phyloP scores from a whole-genome alignment of 2,113 vertebrate species.

The Xiphias gladius region DNA sequence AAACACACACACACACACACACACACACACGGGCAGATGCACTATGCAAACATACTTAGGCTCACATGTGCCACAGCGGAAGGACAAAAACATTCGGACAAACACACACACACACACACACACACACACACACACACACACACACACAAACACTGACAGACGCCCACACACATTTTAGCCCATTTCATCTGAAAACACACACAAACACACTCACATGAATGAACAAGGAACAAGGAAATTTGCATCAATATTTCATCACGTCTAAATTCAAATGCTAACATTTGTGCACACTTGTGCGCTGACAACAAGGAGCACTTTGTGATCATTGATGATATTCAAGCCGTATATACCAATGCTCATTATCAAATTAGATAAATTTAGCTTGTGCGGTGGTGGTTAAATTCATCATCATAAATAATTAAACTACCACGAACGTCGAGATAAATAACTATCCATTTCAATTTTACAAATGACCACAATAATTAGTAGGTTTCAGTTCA shows the following conservation, averaged over 20 bases:
- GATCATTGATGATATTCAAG: not conserved
- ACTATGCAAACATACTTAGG: slow-evolving; percentile 65
- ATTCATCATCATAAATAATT: not conserved
- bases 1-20: slow-evolving; percentile 54
- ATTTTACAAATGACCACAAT: not conserved
- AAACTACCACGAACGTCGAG: not conserved
- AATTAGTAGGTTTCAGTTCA: not conserved
- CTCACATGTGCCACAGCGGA: slow-evolving; percentile 56
- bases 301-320: not conserved
- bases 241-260: slow-evolving; percentile 62
- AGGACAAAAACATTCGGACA: slow-evolving; percentile 52
- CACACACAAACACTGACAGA: slow-evolving; percentile 28
- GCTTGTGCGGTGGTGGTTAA: too few relatives aligned
- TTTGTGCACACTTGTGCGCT: slow-evolving; percentile 21
- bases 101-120: slow-evolving; percentile 34
- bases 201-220: slow-evolving; percentile 30
- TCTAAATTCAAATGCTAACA: slow-evolving; percentile 56
- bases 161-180: slow-evolving; percentile 12
- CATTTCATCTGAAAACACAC: slow-evolving; percentile 24
- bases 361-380: not conserved
- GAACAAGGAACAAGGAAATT: slow-evolving; percentile 56
- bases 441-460: not conserved
- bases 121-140: slow-evolving; percentile 24
- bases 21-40: slow-evolving; percentile 65
- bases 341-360: not conserved